Conservation (phyloP, 2,797 vertebrate genomes). For the Lepidocolaptes lacrymiger region DNA sequence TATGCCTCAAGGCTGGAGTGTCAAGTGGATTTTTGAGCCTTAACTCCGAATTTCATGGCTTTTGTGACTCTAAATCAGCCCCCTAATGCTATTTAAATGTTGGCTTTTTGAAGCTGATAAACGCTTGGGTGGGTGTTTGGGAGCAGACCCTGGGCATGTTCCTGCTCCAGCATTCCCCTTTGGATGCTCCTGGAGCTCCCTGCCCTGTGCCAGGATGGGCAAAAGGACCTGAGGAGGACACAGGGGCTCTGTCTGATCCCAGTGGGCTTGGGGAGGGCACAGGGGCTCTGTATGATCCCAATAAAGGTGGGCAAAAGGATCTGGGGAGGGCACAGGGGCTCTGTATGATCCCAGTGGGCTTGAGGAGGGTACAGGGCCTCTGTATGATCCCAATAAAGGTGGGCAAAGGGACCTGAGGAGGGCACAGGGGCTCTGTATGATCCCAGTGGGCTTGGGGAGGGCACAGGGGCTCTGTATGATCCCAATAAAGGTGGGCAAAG, state of each 20-base stretch:
- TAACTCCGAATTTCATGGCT: slow-evolving; percentile 54
- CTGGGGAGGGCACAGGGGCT: no score
- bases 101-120: neutral
- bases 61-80: slow-evolving; percentile 36
- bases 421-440: no score
- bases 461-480: accelerated
- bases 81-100: slow-evolving; percentile 16
- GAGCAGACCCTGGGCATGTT: neutral
- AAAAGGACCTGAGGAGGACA: neutral
- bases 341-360: accelerated
- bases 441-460: no score
- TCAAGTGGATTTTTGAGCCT: slow-evolving; percentile 46
- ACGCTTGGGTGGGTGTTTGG: neutral
- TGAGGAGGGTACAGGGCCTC: accelerated
- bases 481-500: neutral
- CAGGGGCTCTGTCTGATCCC: no score
- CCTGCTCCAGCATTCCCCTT: neutral
- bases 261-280: accelerated
- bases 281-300: no score
- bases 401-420: neutral
- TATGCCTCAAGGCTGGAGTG: neutral
- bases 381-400: accelerated
- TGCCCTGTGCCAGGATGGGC: neutral
- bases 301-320: neutral
- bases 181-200: neutral